A percentile compares a stretch with the other conserved stretches of the same genome.
Conservation (phyloP, 2,888 invertebrate genomes). For the Choristoneura rosaceana region DNA sequence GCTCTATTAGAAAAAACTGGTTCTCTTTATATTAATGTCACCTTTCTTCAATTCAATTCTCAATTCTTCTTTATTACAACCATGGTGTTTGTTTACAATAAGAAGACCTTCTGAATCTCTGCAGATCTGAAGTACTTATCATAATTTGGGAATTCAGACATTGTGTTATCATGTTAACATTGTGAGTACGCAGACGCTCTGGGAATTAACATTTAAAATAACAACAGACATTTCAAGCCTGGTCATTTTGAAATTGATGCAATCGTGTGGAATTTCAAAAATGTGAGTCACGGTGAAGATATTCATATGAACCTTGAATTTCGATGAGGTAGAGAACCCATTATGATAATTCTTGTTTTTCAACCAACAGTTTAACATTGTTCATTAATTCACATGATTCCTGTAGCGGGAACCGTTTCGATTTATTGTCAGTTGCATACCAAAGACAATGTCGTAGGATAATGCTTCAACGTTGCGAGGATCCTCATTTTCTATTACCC, state of each 20-base stretch:
- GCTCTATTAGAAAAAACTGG: too few relatives aligned
- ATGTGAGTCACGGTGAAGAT: not conserved
- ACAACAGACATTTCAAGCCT: too few relatives aligned
- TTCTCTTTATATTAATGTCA: too few relatives aligned
- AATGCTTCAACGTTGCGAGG: not conserved
- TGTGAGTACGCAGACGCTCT: too few relatives aligned
- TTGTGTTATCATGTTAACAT: too few relatives aligned
- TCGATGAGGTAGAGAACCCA: not conserved
- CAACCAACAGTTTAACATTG: constrained; percentile 4
- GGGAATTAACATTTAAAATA: too few relatives aligned
- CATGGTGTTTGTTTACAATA: too few relatives aligned
- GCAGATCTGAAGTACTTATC: too few relatives aligned
- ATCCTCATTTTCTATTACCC: not conserved
- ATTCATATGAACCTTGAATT: constrained; percentile 7
- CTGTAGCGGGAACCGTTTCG: not conserved
- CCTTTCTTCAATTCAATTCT: too few relatives aligned
- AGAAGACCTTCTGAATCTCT: too few relatives aligned
- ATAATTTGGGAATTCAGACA: too few relatives aligned
- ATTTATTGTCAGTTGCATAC: not conserved
- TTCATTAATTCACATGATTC: constrained; percentile 8
- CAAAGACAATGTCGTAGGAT: not conserved
- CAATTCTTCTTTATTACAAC: too few relatives aligned
- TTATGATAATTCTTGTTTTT: constrained; percentile 22
- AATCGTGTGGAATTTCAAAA: not conserved
- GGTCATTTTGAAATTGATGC: not conserved